Base-by-base conservation (phyloP, 2,888 invertebrate genomes). In the Protophormia terraenovae region DNA sequence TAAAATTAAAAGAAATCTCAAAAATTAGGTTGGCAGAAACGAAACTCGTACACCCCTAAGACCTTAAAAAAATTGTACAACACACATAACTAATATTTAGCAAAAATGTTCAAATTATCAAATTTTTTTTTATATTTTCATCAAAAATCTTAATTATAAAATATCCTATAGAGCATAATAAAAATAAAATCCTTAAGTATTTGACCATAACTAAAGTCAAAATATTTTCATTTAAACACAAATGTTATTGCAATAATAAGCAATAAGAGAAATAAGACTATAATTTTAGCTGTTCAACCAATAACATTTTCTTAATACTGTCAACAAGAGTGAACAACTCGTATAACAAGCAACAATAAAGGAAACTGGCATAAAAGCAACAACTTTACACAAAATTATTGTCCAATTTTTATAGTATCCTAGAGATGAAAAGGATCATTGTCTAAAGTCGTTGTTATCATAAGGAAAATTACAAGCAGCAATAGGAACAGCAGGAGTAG, bases 171-270 rank as follows among this genome's bases (percentile, higher is more conserved):
- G n/a, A 19, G 8, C 10, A 22, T 16, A 35, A 53, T 12, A 64
- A 50, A 38, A 29, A 27, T 35, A 19, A 66, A 66, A 66, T 24
- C 14, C 38, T 64, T 38, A 75, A 75, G 50, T 64, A 50, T 14
- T 71, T 16, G 24, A 27, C 47, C 19, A 38, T 62, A 50, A 27
- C 62, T 58, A 58, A 12, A 64, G 32, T 12, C n/a, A 58, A 83
- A n/a, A 47, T 71, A 45, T 64, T 69, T 69, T 62, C 55, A 58
- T 45, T 76, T 66, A 22, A 60, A 45, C 62, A 64, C 64, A 82
- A 60, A 53, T 76, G 55, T 32, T 67, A 41, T 45, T 66, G 76
- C 73, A 35, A 47, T 45, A 47, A 41, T 12, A 50, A 79, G n/a
- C 27, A 62, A 62, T 19, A n/a, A n/a, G 3, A 35, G 19, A 60